A percentile compares a stretch with the other conserved stretches of the same genome.
phyloP scores from a whole-genome alignment of 2,888 invertebrate genomes.

The Lithophane leautieri region DNA sequence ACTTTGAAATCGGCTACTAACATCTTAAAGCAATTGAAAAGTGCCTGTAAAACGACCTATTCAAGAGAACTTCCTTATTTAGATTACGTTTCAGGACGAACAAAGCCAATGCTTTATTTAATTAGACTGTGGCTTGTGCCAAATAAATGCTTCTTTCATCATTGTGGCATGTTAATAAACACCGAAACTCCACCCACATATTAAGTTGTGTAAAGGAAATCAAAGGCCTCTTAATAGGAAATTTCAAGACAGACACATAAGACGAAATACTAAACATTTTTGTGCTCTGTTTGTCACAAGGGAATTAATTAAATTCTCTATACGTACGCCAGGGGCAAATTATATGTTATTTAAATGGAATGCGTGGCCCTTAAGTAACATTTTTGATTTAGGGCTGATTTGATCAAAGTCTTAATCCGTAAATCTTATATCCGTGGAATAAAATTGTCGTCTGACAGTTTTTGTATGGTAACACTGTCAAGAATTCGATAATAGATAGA shows the following conservation, averaged over 20 bases:
- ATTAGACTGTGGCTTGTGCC: background rate
- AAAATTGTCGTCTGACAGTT: too few relatives aligned
- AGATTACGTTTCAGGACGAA: background rate
- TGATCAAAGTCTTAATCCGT: too few relatives aligned
- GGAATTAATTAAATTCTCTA: constrained; percentile 51
- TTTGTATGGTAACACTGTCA: too few relatives aligned
- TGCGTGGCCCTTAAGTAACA: constrained; percentile 48
- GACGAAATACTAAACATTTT: constrained; percentile 41
- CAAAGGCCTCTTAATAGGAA: constrained; percentile 12
- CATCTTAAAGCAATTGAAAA: background rate
- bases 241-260: constrained; percentile 17
- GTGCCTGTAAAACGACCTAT: background rate
- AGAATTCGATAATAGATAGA: too few relatives aligned
- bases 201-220: constrained; percentile 26
- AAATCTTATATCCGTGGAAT: too few relatives aligned
- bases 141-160: background rate
- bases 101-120: background rate
- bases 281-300: constrained; percentile 38
- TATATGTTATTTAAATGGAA: constrained; percentile 72
- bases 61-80: background rate
- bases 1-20: background rate
- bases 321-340: constrained; percentile 26
- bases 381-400: too few relatives aligned
- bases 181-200: background rate
- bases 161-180: background rate